Evolutionary conservation across 2,113 vertebrate genomes (phyloP).

Genomic region (Barnardius zonarius): DNA sequence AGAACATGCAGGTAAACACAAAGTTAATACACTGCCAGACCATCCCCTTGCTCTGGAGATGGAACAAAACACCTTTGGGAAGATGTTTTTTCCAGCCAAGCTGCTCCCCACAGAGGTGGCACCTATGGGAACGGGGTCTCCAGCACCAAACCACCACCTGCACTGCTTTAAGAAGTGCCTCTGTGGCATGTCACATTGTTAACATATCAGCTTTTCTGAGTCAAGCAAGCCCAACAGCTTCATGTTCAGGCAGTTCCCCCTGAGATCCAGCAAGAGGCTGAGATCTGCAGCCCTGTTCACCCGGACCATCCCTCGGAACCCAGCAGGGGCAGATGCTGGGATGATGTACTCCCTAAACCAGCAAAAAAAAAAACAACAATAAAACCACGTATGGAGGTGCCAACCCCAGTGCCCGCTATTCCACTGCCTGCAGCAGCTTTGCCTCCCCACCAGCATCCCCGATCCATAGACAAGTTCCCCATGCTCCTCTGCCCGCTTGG

Average conservation of each 20-base stretch:
- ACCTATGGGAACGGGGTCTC: rapidly evolving
- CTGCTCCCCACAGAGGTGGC: rapidly evolving
- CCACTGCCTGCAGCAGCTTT: background rate
- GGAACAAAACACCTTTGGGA: background rate
- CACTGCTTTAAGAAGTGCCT: background rate
- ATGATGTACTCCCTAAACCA: background rate
- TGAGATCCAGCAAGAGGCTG: background rate
- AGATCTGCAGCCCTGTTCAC: background rate
- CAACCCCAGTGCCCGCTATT: background rate
- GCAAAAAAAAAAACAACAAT: background rate
- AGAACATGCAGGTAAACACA: background rate
- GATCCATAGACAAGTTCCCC: rapidly evolving
- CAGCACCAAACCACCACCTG: rapidly evolving
- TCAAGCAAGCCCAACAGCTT: background rate
- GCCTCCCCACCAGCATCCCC: background rate
- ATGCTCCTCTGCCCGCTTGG: background rate
- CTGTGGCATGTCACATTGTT: background rate
- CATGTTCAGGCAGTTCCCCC: background rate
- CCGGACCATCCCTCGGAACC: background rate
- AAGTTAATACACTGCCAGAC: rapidly evolving
- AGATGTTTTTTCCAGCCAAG: rapidly evolving
- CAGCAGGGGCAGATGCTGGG: rapidly evolving
- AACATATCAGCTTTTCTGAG: background rate
- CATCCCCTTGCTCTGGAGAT: background rate
- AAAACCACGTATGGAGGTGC: rapidly evolving